Base-by-base conservation (phyloP, 2,888 invertebrate species). In the Drosophila lutescens region DNA sequence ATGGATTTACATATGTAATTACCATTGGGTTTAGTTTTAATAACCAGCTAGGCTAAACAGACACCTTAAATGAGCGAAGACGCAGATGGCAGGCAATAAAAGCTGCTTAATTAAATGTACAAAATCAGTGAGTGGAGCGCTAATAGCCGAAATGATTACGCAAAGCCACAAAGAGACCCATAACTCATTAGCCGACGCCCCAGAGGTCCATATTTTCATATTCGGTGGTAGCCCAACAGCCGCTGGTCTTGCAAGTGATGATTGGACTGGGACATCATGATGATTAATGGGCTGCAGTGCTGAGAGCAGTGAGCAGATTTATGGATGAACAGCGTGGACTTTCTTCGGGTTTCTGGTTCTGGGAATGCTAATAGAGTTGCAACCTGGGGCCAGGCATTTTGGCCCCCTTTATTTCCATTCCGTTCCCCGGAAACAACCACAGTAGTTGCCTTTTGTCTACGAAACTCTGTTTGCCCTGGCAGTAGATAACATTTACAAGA, bases 311-410 rank as follows among this genome's bases (percentile, higher is more conserved):
- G 68, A 62, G 59, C 61, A 84, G 81, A 86, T 86, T 84, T 84
- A 84, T 83, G 78, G 71, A 76, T 74, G 78, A 84, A 54, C 76
- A 56, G 62, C 56, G 17, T 12, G 47, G 59, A 67, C 67, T 58
- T 54, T 51, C 67, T 62, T 38, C 26, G 5, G 26, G 74, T 80
- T 78, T 76, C 44, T 56, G 68, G 67, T 83, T 85, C 88, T 85
- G 65, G 74, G 86, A 83, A 83, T 85, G 83, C 82, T 83, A 85
- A 83, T 88, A 82, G 86, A 81, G 83, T 77, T 79, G 82, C 88
- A 83, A 85, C 74, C 72, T 68, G 74, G 60, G 59, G 41, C 50
- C 55, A 40, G 10, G 17, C 55, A 43, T 26, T 41, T 46, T 62
- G 50, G 67, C 68, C 76, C 63, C 38, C 62, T 57, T 53, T 53